Evolutionary conservation across 2,113 vertebrate species (phyloP).

Genomic region (Anseranas semipalmata): DNA sequence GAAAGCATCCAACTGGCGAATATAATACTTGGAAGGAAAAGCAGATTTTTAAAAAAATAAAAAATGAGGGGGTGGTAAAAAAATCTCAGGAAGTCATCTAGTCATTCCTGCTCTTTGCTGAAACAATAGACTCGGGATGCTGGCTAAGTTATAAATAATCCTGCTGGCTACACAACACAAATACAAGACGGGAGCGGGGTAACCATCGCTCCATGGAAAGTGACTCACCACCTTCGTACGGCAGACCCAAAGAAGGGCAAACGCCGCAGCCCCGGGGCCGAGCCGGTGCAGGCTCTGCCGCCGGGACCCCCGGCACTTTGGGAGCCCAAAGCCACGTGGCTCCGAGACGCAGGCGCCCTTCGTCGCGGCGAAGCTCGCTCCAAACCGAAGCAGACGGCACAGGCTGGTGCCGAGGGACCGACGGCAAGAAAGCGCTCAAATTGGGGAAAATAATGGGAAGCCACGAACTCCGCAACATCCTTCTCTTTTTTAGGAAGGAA

Average conservation of each 20-base stretch:
- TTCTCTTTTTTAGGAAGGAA: constrained; percentile 44
- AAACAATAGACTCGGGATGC: constrained; percentile 71
- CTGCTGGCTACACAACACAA: constrained; percentile 62
- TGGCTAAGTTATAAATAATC: constrained; percentile 68
- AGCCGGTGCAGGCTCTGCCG: rapidly evolving
- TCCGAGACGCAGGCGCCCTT: rapidly evolving
- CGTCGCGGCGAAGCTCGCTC: rapidly evolving
- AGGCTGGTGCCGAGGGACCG: rapidly evolving
- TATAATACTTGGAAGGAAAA: constrained; percentile 75
- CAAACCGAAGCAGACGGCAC: neutral
- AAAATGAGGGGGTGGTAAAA: constrained; percentile 57
- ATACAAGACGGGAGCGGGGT: constrained; percentile 45
- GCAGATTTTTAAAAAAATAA: constrained; percentile 48
- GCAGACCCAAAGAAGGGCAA: constrained; percentile 63
- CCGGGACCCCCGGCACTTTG: rapidly evolving
- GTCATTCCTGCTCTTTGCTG: constrained; percentile 67
- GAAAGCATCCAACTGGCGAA: constrained; percentile 60
- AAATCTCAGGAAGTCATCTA: constrained; percentile 71
- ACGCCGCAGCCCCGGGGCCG: neutral
- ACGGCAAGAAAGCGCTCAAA: neutral
- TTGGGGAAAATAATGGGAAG: constrained; percentile 37
- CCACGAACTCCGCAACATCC: constrained; percentile 31
- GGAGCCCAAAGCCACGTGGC: rapidly evolving
- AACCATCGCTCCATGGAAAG: constrained; percentile 42
- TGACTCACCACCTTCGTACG: constrained; percentile 60